Evolutionary conservation across 1,140 invertebrate species (phyloP).

Genomic region (Penaeus indicus): DNA sequence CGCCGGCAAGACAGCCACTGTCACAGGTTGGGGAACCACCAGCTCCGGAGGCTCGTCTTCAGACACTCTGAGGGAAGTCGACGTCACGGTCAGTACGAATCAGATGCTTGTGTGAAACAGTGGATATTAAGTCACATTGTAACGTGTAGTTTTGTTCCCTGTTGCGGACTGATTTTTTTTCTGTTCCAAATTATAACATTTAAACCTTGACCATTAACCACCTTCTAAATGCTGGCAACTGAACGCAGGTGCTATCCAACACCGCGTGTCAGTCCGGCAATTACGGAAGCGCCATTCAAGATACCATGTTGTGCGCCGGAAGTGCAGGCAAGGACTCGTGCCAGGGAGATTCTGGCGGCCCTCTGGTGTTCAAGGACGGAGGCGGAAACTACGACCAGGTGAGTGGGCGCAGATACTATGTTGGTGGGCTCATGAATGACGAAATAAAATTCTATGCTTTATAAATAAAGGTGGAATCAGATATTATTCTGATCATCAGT

Average conservation of each 20-base stretch:
- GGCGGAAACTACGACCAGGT: slow-evolving; percentile 45
- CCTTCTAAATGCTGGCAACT: not conserved
- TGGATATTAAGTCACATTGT: not conserved
- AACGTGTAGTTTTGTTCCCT: no score
- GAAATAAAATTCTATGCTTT: no score
- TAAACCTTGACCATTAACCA: not conserved
- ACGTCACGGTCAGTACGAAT: slow-evolving; percentile 11
- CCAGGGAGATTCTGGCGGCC: slow-evolving; percentile 56
- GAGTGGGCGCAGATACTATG: no score
- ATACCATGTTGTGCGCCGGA: slow-evolving; percentile 45
- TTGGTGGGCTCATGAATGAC: no score
- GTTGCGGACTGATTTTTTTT: no score
- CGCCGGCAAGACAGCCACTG: slow-evolving; percentile 3
- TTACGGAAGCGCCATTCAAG: not conserved
- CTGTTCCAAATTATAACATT: not conserved
- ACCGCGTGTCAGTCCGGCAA: slow-evolving; percentile 41
- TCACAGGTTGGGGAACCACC: slow-evolving; percentile 46
- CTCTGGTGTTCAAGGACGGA: slow-evolving; percentile 39
- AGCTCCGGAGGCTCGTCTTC: slow-evolving; percentile 25
- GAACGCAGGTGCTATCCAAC: slow-evolving; percentile 27
- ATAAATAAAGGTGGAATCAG: no score
- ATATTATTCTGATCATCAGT: no score
- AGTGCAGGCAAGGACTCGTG: slow-evolving; percentile 30
- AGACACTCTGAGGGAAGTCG: slow-evolving; percentile 29
- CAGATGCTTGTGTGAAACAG: not conserved